Base-by-base conservation (phyloP, 2,888 invertebrate genomes). In the Dorcus hopei region DNA sequence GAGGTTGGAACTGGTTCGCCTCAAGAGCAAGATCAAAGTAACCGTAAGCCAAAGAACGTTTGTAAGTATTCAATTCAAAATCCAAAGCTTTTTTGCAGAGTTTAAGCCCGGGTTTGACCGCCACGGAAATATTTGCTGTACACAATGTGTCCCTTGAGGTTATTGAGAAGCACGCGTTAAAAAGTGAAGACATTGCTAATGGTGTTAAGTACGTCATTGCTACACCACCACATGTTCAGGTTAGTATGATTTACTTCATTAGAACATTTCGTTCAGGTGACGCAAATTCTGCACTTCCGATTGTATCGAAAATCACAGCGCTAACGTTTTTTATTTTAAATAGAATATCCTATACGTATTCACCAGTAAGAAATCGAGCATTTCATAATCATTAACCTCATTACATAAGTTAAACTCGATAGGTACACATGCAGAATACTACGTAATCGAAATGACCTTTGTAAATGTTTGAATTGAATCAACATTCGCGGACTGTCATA, bases 111-210 rank as follows among this genome's bases (percentile, higher is more conserved):
- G 50, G 50, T 38, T 14, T 50, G 7, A 40, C 40, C 11, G 40
- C 38, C 4, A 50, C 50, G 38, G 50, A 50, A 16, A 50, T 50
- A 9, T 26, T 49, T 14, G 49, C 26, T 26, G 3, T 33, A 11
- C 38, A 14, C n/a, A 38, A 14, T 33, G 4, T 33, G 11, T 8
- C 23, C 1, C 1, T 9, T 6, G 49, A 49, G 1, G 23, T 26
- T n/a, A 11, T 49, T 2, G 33, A 49, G 7, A 26, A 47, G n/a
- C 9, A 23, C 11, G 33, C 49, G 6, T 49, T 49, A n/a, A 33
- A 3, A 8, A 23, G 49, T 49, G 49, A 49, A 8, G 49, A 49
- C 49, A 26, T 49, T n/a, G 49, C 49, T 8, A 33, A 49, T 23
- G 33, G 7, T 23, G 38, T 49, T n/a, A 33, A 26, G 23, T 49